A percentile compares a stretch with the other conserved stretches of the same genome.
phyloP scores from a whole-genome alignment of 2,888 invertebrate species.

The Helleia helle region DNA sequence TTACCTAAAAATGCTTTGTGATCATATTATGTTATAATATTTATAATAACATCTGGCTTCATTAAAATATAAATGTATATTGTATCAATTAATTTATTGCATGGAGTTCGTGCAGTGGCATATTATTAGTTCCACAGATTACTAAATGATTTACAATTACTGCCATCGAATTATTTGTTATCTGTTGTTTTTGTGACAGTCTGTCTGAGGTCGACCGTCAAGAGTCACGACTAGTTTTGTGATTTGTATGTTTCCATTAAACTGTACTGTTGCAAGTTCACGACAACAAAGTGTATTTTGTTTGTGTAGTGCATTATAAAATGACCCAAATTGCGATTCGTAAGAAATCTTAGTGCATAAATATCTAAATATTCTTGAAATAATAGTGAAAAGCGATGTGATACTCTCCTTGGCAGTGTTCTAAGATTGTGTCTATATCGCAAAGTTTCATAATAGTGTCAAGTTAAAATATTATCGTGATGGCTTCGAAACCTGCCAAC shows the following conservation, averaged over 20 bases:
- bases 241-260: not conserved
- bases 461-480: conserved; percentile 49
- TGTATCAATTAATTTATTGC: no score
- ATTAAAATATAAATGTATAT: no score
- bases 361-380: conserved; percentile 36
- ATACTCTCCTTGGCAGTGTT: conserved; percentile 74
- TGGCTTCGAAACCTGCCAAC: conserved; percentile 73
- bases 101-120: no score
- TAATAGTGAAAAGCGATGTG: conserved; percentile 61
- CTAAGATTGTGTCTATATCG: conserved; percentile 72
- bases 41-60: no score
- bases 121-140: no score
- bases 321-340: conserved; percentile 62
- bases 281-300: conserved; percentile 59
- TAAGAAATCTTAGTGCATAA: conserved; percentile 44
- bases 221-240: no score
- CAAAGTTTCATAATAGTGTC: conserved; percentile 55
- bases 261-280: conserved; percentile 52
- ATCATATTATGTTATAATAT: no score
- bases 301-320: conserved; percentile 59
- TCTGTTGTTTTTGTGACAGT: not conserved
- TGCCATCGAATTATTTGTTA: no score
- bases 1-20: no score
- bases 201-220: not conserved
- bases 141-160: no score